Conservation (phyloP, 2,113 vertebrate species). For the Ptilorrhoa leucosticta region DNA sequence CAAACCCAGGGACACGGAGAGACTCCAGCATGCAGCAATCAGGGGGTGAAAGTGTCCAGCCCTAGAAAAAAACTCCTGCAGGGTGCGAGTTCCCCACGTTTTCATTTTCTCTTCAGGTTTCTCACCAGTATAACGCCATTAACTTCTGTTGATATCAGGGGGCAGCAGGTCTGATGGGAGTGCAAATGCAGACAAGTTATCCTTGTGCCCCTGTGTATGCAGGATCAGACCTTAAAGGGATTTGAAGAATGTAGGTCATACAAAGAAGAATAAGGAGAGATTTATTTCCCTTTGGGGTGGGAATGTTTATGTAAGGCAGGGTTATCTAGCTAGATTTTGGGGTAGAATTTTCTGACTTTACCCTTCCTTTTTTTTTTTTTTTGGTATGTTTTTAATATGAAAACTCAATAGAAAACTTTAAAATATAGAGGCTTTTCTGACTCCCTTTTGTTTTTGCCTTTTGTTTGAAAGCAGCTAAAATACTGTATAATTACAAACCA, state of each 20-base stretch:
- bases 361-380: too few species aligned
- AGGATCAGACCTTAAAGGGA: background rate
- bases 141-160: background rate
- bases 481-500: background rate
- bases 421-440: background rate
- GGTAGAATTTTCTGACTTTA: background rate
- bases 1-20: background rate
- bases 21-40: accelerated
- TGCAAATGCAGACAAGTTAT: background rate
- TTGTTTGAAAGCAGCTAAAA: background rate
- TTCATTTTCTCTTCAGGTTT: background rate
- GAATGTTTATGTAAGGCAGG: background rate
- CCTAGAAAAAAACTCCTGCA: background rate
- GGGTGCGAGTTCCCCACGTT: background rate
- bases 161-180: background rate
- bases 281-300: background rate
- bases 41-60: background rate
- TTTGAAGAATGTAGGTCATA: background rate
- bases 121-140: accelerated
- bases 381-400: background rate
- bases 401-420: background rate
- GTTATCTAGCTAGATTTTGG: background rate
- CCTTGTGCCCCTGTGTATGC: background rate
- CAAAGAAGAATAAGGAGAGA: background rate
- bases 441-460: background rate